Conservation (phyloP, 2,888 invertebrate genomes). For the Rambutsinella grinnellia region DNA sequence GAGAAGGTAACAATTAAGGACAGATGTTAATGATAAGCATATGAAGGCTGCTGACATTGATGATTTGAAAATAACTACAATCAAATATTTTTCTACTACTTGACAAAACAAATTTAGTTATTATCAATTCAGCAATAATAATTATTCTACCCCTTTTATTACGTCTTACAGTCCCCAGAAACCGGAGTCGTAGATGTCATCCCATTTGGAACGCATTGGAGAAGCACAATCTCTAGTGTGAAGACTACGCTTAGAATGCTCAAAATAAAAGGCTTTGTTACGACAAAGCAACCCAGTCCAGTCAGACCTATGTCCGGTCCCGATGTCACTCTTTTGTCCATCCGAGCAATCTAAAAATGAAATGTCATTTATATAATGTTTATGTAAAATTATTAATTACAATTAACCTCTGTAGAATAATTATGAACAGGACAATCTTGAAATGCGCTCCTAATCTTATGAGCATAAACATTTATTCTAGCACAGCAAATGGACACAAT, state of each 20-base stretch:
- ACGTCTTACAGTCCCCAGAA: too few species aligned
- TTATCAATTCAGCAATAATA: too few species aligned
- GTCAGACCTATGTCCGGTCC: constrained; percentile 42
- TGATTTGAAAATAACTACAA: too few species aligned
- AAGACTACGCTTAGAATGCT: constrained; percentile 54
- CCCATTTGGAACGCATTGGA: constrained; percentile 50
- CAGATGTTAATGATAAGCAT: too few species aligned
- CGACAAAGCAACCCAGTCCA: constrained; percentile 38
- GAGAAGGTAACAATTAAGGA: too few species aligned
- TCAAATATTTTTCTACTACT: too few species aligned
- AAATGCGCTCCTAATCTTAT: constrained; percentile 21
- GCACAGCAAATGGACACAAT: constrained; percentile 22
- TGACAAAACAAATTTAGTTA: too few species aligned
- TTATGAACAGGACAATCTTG: constrained; percentile 21
- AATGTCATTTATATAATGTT: too few species aligned
- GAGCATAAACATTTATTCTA: constrained; percentile 30
- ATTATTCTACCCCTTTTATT: too few species aligned
- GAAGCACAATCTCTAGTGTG: constrained; percentile 61
- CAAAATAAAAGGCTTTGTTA: constrained; percentile 51
- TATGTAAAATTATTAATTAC: too few species aligned
- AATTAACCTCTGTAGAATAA: not conserved
- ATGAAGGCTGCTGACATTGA: too few species aligned
- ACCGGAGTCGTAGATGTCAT: constrained; percentile 8
- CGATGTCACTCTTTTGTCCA: constrained; percentile 32
- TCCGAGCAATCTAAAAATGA: constrained; percentile 25